Base-by-base conservation (phyloP, 2,797 vertebrate genomes). In the Typhlichthys eigenmanni region DNA sequence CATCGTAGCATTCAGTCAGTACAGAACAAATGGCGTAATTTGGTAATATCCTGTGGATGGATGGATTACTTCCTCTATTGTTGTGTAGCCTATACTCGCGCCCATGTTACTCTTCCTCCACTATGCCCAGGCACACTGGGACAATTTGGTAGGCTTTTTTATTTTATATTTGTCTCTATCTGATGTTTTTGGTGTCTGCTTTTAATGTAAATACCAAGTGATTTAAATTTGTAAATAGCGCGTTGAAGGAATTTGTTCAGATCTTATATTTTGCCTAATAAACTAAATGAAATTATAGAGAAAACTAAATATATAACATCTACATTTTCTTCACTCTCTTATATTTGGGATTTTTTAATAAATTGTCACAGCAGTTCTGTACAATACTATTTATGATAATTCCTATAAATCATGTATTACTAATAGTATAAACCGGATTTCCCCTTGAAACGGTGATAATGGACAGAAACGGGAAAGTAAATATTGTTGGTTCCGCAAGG, bases 181-280 rank as follows among this genome's bases (percentile, higher is more conserved):
- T 79, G 87, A 84, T 90, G 78, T 85, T 88, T 83, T 81, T 93
- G 94, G 93, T 95, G 93, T 94, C 88, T 90, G 93, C 91, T 85
- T 91, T 92, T 93, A 90, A 78, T 98, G 95, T 98, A 96, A 94
- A 98, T 96, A 97, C 87, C 81, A 90, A 92, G 94, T 95, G 94
- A 95, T 95, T 93, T 94, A 93, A 95, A 94, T 95, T 91, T 97
- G 96, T 98, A 98, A 94, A 98, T 98, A 98, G 92, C 85, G 91
- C 94, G 92, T 95, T 94, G 93, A 94, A 94, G 92, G 94, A 94
- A 95, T 95, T 97, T 96, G 96, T 98, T 92, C 94, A 98, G 97
- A 98, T 97, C 95, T 94, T 98, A 96, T 99, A 99, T 99, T 98
- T 98, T 99, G 96, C 96, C 95, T 97, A 99, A 99, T 98, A 99